Evolutionary conservation across 2,888 invertebrate species (phyloP), one percentile per base, ranked within the genome.

Genomic region (Brassicogethes aeneus): DNA sequence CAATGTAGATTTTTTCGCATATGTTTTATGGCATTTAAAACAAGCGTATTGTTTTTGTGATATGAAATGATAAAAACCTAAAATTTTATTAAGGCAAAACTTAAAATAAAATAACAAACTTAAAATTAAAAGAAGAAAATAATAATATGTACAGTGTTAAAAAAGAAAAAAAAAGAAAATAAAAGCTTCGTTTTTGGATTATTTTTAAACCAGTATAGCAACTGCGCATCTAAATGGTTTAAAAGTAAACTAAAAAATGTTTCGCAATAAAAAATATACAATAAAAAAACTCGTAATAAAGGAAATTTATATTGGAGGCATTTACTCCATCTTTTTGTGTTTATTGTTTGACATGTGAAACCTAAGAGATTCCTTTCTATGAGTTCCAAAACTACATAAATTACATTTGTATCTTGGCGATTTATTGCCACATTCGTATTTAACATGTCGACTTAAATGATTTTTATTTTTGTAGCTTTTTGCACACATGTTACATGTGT

Each of bases 381-480:
- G 75, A 51, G 76, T 74, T 44, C 72, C 71, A 62, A 75, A 75
- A 49, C 71, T 69, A 61, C 79, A 79, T 63, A 74, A 72, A 43
- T 71, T 71, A 60, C 80, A 80, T 61, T 75, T 73, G 68, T 75
- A 76, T 58, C 73, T 71, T 23, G 79, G 78, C 2, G 52, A 52
- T 29, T 36, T 34, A 23, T 52, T 55, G 13, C 54, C 51, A 43
- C 58, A 58, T 44, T 57, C 55, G 33, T 50, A 55, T 40, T 50
- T 57, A 12, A 48, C n/a, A 37, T 58, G 58, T 12, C 51, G 44
- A 37, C 34, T 37, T 13, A 51, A 38, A 34, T 51, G 50, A 16
- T 46, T 44, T 16, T 48, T 52, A 15, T 52, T 35, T 35, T 54
- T 54, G 33, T 54, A 52, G 17, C 16, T 33, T 37, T 52, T 43